Evolutionary conservation across 2,797 vertebrate species (phyloP), one percentile per base, ranked within the genome.

Genomic region (Thamnophis elegans): DNA sequence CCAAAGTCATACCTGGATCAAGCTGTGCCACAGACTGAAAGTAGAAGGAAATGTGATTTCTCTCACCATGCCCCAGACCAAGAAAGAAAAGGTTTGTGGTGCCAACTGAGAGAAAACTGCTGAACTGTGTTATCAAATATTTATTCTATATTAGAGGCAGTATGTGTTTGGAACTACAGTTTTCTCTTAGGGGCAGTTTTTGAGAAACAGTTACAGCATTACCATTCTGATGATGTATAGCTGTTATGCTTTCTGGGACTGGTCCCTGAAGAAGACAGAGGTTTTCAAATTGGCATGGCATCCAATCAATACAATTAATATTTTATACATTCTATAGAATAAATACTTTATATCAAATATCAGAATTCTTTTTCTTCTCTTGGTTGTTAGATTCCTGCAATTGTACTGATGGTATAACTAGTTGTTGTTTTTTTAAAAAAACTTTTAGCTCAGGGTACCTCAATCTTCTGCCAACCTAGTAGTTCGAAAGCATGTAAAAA

Each of bases 111-210:
- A 26, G 36, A 62, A 91, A 36, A 14, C n/a, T 28, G n/a, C 60
- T 42, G 60, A 91, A 87, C 26, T 87, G 26, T 87, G 25, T 36
- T 91, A 91, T 54, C 18, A 55, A 91, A 68, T 68, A 91, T 91
- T 91, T 87, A 65, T 56, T 91, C 59, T 87, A 18, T 91, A 91
- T 91, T 86, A 86, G 16, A 55, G 1, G 9, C 20, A 36, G n/a
- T 65, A 91, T 54, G 47, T 53, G 28, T 65, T 86, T 91, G 51
- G 12, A 87, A 25, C 59, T 54, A 16, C 4, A 68, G 51, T 54
- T 90, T 26, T 82, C 59, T 25, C 85, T 42, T 25, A 65, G 4
- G 51, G n/a, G 12, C n/a, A 54, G 86, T 91, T 62, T 87, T 42
- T 73, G 25, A 78, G 68, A 88, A 88, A 87, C 47, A 88, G 62